Evolutionary conservation across 2,888 invertebrate genomes (phyloP).

Genomic region (Leptinotarsa rubiginosa): DNA sequence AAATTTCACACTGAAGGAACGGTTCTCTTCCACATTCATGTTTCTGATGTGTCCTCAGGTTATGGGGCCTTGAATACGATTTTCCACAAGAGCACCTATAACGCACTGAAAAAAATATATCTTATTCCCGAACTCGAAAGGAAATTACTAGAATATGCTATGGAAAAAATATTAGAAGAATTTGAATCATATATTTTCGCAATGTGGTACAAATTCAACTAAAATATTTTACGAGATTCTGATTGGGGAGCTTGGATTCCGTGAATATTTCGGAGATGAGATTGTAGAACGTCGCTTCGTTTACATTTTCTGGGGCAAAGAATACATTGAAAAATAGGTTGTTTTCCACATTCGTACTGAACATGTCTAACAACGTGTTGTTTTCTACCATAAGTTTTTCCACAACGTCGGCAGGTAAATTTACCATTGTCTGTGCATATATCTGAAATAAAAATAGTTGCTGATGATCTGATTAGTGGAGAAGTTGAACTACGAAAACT

Average conservation of each 20-base stretch:
- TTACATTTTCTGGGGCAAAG: slow-evolving; percentile 48
- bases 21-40: slow-evolving; percentile 36
- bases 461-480: no score
- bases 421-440: slow-evolving; percentile 7
- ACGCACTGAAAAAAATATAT: not conserved
- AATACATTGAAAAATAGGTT: slow-evolving; percentile 60
- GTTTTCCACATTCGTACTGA: slow-evolving; percentile 63
- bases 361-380: slow-evolving; percentile 66
- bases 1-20: slow-evolving; percentile 35
- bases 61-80: slow-evolving; percentile 12
- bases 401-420: slow-evolving; percentile 25
- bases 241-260: slow-evolving; percentile 3
- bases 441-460: not conserved
- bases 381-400: slow-evolving; percentile 32
- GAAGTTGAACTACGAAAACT: not conserved
- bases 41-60: slow-evolving; percentile 30
- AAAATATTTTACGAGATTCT: not conserved
- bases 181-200: not conserved
- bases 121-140: no score
- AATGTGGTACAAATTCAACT: not conserved
- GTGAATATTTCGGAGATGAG: slow-evolving; percentile 20
- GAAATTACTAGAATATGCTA: no score
- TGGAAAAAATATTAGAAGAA: not conserved
- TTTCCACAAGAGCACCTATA: slow-evolving; percentile 7
- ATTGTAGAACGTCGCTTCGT: slow-evolving; percentile 29